Percentiles rank a stretch among this genome's conserved stretches.
Evolutionary conservation across 1,140 invertebrate species (phyloP).

Genomic region (Scaptomyza hsui): DNA sequence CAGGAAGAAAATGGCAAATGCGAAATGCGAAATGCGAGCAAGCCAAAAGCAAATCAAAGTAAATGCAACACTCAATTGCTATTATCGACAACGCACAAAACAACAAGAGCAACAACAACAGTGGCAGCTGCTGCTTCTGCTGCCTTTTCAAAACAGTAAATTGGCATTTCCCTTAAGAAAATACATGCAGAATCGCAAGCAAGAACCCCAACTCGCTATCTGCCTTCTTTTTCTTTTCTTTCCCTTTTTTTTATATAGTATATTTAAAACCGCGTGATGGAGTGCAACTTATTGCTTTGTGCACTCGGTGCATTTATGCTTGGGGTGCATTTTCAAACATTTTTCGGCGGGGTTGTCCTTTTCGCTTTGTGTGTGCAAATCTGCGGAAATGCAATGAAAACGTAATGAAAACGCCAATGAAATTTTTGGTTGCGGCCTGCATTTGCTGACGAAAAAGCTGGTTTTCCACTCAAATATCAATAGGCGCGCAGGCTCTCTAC

Average conservation of each 20-base stretch:
- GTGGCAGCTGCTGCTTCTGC: conserved; percentile 14
- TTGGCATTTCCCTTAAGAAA: conserved; percentile 55
- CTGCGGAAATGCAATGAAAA: conserved; percentile 61
- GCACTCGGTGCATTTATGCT: conserved; percentile 25
- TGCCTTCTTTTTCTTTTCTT: conserved; percentile 20
- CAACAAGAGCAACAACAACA: conserved; percentile 7
- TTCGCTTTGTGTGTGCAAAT: conserved; percentile 46
- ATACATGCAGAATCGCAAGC: conserved; percentile 10
- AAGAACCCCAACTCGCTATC: neutral
- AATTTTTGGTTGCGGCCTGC: conserved; percentile 6
- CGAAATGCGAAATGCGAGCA: conserved; percentile 33
- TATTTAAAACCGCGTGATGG: conserved; percentile 73
- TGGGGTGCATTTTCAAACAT: neutral
- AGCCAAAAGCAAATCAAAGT: conserved; percentile 68
- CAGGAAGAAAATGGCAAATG: conserved; percentile 55
- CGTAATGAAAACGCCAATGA: conserved; percentile 48
- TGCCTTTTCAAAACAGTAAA: conserved; percentile 47
- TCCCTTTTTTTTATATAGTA: neutral
- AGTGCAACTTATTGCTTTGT: conserved; percentile 72
- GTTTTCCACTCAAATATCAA: conserved; percentile 39
- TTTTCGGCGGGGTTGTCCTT: conserved; percentile 1
- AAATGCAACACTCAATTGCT: conserved; percentile 77
- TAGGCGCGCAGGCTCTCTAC: neutral
- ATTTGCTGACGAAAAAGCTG: conserved; percentile 9
- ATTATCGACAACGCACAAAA: conserved; percentile 62